Evolutionary conservation across 92 coral and sea anemone genomes (phyloP), one percentile per base, ranked within the genome.

Genomic region (Porites rus): DNA sequence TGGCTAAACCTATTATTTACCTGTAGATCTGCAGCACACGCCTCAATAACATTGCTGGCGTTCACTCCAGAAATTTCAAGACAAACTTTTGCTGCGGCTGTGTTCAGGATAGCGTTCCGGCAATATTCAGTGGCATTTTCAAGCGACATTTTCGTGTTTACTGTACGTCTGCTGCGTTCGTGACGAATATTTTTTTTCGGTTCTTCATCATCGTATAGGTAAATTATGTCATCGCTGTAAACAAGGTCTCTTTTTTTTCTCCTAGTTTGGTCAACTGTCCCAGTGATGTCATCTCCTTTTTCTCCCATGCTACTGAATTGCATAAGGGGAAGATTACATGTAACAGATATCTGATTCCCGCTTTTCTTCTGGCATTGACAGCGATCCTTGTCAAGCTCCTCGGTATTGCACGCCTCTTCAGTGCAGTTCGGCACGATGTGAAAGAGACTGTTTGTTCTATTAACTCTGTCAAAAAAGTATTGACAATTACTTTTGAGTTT

Each of bases 151-250:
- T 64, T 46, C 21, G 60, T 53, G 50, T 76, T 52, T 13, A 87
- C 74, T 64, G 85, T 78, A 53, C 95, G 79, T 78, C 68, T 92
- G 4, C 51, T 28, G 31, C 95, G 93, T 21, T 20, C 1, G 13
- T 43, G 52, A 19, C 69, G 81, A 65, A 54, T 51, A 18, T 77
- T 20, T 18, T 19, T 71, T 3, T 51, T 65, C 14, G 73, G 68
- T 51, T 84, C 76, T 50, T 84, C 76, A 11, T 82, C 83, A 13
- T 89, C 88, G 65, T 86, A 88, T 7, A 80, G 74, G 60, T 92
- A 89, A 31, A 92, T 92, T 21, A 89, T 78, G 84, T 92, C 95
- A 38, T 89, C 95, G 46, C 77, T 89, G 80, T 92, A 92, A 18
- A 62, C 52, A 19, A 81, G 63, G 7, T 84, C 82, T 28, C 95